phyloP scores from a whole-genome alignment of 2,113 vertebrate genomes.

The Sinocyclocheilus maitianheensis region DNA sequence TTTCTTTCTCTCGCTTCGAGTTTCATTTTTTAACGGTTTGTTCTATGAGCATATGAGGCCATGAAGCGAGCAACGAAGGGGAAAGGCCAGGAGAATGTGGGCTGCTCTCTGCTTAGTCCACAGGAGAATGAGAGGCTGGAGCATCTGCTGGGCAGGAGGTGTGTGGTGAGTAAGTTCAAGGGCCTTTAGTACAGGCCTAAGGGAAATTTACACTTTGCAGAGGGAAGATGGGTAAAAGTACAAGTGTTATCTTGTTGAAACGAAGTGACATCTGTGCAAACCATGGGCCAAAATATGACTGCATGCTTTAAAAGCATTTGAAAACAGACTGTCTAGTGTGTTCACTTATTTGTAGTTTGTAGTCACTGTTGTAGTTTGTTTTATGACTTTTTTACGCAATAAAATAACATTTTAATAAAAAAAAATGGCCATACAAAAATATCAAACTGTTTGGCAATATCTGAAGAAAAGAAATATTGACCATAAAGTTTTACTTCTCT shows the following conservation, averaged over 20 bases:
- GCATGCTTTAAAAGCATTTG: background rate
- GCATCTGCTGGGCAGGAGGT: slow-evolving; percentile 83
- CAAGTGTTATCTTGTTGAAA: background rate
- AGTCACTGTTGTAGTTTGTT: background rate
- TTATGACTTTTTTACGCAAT: background rate
- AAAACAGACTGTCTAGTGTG: background rate
- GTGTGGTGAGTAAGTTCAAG: slow-evolving; percentile 82
- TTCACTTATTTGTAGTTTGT: background rate
- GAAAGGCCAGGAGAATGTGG: slow-evolving; percentile 21
- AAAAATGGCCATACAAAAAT: background rate
- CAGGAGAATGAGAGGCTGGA: slow-evolving; percentile 83
- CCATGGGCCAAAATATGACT: background rate
- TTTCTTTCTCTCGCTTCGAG: background rate
- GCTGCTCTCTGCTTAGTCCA: slow-evolving; percentile 73
- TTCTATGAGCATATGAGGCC: background rate
- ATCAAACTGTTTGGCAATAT: background rate
- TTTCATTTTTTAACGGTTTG: background rate
- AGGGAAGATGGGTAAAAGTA: background rate
- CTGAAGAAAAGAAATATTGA: background rate
- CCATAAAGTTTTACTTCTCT: background rate
- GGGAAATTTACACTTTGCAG: background rate
- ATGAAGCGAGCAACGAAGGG: slow-evolving; percentile 46
- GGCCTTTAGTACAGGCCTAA: background rate
- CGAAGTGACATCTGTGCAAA: background rate
- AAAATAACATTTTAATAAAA: background rate